Evolutionary conservation across 2,888 invertebrate species (phyloP).

Genomic region (Luperina testacea): DNA sequence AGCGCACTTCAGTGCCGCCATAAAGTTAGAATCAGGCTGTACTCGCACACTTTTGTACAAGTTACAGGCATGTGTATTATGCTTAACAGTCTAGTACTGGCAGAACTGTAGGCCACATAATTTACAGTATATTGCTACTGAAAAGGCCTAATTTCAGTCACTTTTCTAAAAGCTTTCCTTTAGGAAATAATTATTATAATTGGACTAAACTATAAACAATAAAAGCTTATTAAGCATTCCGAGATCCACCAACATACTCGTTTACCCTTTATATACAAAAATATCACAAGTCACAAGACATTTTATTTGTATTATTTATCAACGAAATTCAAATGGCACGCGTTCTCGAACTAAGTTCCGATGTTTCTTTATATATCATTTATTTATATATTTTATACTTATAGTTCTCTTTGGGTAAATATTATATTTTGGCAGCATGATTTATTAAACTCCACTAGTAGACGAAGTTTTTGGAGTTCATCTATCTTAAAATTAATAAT

Average conservation of each 20-base stretch:
- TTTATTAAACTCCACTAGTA: conserved; percentile 18
- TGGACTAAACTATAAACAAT: conserved; percentile 31
- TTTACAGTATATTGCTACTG: neutral
- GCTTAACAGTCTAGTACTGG: neutral
- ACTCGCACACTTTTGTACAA: neutral
- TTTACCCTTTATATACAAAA: conserved; percentile 47
- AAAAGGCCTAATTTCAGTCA: neutral
- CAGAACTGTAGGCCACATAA: neutral
- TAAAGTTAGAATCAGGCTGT: neutral
- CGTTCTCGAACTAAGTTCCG: conserved; percentile 24
- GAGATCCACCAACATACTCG: conserved; percentile 47
- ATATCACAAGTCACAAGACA: conserved; percentile 65
- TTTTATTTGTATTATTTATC: conserved; percentile 23
- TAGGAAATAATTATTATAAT: conserved; percentile 8
- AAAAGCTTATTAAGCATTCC: conserved; percentile 43
- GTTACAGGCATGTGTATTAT: neutral
- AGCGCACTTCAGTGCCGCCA: neutral
- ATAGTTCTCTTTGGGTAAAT: conserved; percentile 33
- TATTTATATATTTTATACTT: conserved; percentile 16
- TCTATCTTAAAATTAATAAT: conserved; percentile 18
- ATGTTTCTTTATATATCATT: neutral
- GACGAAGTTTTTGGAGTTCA: conserved; percentile 30
- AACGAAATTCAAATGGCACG: conserved; percentile 46
- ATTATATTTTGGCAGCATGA: conserved; percentile 31
- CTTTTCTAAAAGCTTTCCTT: neutral